These are phyloP conservation scores for Bombus polaris DNA, from an alignment of 1,140 invertebrate species.

Conservation along the genomic window DNA sequence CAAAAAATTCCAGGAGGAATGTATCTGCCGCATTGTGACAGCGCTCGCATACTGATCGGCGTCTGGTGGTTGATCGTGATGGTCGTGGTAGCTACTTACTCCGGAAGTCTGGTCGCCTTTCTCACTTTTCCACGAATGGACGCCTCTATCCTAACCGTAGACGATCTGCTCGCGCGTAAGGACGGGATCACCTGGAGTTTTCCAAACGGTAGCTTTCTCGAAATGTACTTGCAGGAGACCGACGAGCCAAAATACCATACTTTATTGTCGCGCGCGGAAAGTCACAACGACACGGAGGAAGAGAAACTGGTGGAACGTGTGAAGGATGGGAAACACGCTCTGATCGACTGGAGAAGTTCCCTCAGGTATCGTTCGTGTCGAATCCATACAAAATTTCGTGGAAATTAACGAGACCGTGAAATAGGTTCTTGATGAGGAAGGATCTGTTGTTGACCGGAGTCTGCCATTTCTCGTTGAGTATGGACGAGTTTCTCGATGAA, in stretches of 20 bases:
- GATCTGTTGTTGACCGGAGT: constrained; percentile 84
- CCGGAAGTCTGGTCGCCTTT: constrained; percentile 95
- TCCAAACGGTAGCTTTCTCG: constrained; percentile 88
- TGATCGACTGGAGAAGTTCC: constrained; percentile 92
- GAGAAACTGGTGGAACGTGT: constrained; percentile 84
- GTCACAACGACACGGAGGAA: constrained; percentile 72
- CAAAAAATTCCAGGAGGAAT: constrained; percentile 88
- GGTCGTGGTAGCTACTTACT: constrained; percentile 95
- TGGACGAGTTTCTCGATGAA: constrained; percentile 91
- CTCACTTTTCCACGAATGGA: constrained; percentile 95
- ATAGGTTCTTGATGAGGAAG: constrained; percentile 85
- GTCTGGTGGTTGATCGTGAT: constrained; percentile 97
- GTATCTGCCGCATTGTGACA: constrained; percentile 91
- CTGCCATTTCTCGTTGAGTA: constrained; percentile 88
- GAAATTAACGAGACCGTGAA: constrained; percentile 61
- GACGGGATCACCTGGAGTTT: constrained; percentile 89
- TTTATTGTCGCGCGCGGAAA: constrained; percentile 82
- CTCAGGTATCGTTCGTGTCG: constrained; percentile 81
- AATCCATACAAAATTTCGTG: not conserved
- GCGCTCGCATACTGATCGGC: constrained; percentile 93
- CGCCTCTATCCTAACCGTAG: constrained; percentile 88
- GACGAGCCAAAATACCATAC: constrained; percentile 83
- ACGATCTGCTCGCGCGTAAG: constrained; percentile 86
- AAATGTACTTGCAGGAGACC: constrained; percentile 85
- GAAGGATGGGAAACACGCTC: constrained; percentile 86